phyloP scores from a whole-genome alignment of 2,888 invertebrate genomes.

The Microplitis deprimator region DNA sequence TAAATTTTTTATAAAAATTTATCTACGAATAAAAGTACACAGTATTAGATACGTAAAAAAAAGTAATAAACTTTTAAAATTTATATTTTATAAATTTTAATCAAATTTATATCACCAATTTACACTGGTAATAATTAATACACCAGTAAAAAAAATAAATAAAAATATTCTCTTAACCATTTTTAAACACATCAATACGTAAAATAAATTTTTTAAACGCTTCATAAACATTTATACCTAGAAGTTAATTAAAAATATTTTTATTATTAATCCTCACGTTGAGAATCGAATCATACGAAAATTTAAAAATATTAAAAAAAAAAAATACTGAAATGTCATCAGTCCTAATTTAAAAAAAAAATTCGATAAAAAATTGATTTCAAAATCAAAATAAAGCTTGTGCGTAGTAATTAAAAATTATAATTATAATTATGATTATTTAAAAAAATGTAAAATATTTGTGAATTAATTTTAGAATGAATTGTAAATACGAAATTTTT shows the following conservation, averaged over 20 bases:
- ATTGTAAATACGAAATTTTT: constrained; percentile 19
- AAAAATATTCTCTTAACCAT: neutral
- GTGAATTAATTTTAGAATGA: constrained; percentile 13
- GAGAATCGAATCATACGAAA: neutral
- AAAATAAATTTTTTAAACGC: neutral
- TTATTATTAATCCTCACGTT: constrained; percentile 33
- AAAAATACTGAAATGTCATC: neutral
- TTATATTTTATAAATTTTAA: neutral
- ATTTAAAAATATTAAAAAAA: neutral
- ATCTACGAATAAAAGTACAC: neutral
- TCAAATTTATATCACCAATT: no score
- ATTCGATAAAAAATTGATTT: no score
- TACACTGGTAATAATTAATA: no score
- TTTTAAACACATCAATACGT: neutral
- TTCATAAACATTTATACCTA: neutral
- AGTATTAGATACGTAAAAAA: neutral
- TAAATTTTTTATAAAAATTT: neutral
- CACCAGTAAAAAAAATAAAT: neutral
- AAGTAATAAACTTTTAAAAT: neutral
- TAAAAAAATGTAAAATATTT: neutral
- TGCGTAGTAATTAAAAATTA: no score
- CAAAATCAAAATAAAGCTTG: no score
- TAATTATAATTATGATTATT: no score
- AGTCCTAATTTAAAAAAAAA: no score
- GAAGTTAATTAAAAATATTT: neutral